A percentile compares a stretch with the other conserved stretches of the same genome.
Evolutionary conservation across 2,797 vertebrate genomes (phyloP).

Genomic region (Tauraco hartlaubi): DNA sequence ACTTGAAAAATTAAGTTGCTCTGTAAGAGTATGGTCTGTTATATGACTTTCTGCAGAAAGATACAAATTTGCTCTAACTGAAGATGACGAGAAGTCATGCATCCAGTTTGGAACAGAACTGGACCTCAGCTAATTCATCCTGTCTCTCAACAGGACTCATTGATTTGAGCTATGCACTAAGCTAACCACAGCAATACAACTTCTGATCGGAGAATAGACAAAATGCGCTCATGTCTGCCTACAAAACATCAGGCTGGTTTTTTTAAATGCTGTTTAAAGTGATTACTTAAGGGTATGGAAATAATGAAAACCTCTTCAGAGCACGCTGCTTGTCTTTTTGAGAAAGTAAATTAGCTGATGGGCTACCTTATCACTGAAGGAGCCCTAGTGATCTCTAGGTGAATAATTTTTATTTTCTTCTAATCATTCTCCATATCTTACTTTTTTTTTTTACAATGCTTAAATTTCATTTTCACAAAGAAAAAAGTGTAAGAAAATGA

Average conservation of each 20-base stretch:
- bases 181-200: neutral
- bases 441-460: neutral
- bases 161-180: neutral
- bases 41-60: neutral
- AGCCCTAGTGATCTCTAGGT: neutral
- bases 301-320: neutral
- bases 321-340: neutral
- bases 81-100: neutral
- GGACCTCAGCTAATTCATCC: neutral
- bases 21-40: neutral
- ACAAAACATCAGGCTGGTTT: neutral
- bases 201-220: neutral
- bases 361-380: neutral
- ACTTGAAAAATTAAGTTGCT: neutral
- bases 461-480: neutral
- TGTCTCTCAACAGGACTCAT: neutral
- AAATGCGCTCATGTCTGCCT: neutral
- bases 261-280: neutral
- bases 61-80: neutral
- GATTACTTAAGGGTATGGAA: neutral
- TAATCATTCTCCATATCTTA: neutral
- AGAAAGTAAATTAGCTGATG: neutral
- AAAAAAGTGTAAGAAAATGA: neutral
- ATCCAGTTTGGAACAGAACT: neutral
- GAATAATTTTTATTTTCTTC: neutral